These are phyloP conservation scores for Netelia melanura DNA, from an alignment of 2,888 invertebrate species.

Conservation along the genomic window DNA sequence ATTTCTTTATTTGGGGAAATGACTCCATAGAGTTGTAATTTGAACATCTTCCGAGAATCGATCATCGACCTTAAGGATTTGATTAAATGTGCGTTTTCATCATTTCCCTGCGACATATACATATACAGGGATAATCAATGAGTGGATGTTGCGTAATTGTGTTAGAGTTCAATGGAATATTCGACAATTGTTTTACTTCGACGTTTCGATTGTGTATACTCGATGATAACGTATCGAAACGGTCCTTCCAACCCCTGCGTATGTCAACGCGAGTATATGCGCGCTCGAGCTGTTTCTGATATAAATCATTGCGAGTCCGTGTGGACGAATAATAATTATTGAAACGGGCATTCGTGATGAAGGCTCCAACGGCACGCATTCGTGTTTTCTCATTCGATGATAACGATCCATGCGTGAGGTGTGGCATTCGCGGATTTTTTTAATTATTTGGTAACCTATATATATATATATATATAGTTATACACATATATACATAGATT, in stretches of 20 bases:
- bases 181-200: constrained; percentile 37
- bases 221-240: too few relatives aligned
- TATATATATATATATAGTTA: too few relatives aligned
- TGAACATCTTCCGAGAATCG: too few relatives aligned
- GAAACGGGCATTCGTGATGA: constrained; percentile 5
- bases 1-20: too few relatives aligned
- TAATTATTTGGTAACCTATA: background rate
- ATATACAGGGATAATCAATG: too few relatives aligned
- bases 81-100: too few relatives aligned
- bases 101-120: too few relatives aligned
- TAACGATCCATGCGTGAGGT: background rate
- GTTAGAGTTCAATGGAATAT: constrained; percentile 10
- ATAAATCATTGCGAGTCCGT: constrained; percentile 36
- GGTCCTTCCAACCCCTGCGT: too few relatives aligned
- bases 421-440: background rate
- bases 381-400: constrained; percentile 10
- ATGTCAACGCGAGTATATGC: background rate
- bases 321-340: constrained; percentile 56
- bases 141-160: background rate
- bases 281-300: constrained; percentile 25
- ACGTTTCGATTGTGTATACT: constrained; percentile 1
- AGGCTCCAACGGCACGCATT: constrained; percentile 3
- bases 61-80: too few relatives aligned
- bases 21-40: too few relatives aligned
- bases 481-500: too few relatives aligned